Conservation (phyloP, 2,113 vertebrate species). For the Guaruba guarouba region DNA sequence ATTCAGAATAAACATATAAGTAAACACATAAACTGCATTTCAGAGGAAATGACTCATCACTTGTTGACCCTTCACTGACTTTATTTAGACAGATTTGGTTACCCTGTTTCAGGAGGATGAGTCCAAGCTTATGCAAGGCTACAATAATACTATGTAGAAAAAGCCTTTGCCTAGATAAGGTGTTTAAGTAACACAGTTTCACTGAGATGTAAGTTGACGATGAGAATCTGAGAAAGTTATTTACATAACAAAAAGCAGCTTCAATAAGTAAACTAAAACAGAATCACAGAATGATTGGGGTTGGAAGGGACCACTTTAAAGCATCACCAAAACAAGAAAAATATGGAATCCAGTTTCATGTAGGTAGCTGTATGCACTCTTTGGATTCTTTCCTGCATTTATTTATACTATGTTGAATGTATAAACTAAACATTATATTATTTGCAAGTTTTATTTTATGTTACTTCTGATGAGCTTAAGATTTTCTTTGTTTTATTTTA, state of each 20-base stretch:
- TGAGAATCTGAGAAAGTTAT: background rate
- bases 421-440: background rate
- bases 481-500: background rate
- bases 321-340: background rate
- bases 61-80: background rate
- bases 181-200: background rate
- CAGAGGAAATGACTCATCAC: background rate
- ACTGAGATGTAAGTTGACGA: background rate
- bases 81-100: background rate
- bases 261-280: background rate
- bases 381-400: background rate
- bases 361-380: background rate
- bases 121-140: background rate
- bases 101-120: background rate
- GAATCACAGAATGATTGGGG: too few relatives aligned
- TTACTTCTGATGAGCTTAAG: background rate
- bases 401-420: background rate
- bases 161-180: accelerated
- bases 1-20: background rate
- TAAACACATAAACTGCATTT: background rate
- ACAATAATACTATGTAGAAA: background rate
- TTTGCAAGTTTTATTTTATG: background rate
- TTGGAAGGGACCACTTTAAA: background rate
- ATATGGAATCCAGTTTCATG: background rate
- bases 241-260: background rate